These are phyloP conservation scores for Crax fasciolata DNA, from an alignment of 2,797 vertebrate species.

Conservation along the genomic window DNA sequence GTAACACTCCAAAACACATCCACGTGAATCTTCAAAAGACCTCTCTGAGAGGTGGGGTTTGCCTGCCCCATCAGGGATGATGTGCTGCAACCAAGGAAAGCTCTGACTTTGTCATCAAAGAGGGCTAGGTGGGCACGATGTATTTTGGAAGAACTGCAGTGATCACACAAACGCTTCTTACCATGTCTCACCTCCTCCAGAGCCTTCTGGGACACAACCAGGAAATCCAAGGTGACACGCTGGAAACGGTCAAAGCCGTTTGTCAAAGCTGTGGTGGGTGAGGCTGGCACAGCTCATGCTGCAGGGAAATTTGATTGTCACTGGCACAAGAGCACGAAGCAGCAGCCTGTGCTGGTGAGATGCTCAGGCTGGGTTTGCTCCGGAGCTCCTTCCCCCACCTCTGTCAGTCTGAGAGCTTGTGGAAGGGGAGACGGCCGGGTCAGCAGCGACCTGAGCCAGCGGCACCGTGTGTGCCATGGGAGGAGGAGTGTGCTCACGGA, in stretches of 20 bases:
- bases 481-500: background rate
- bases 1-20: background rate
- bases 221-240: background rate
- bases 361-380: background rate
- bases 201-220: background rate
- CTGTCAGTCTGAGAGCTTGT: background rate
- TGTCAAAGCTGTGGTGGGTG: background rate
- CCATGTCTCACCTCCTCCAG: background rate
- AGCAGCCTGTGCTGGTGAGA: slow-evolving; percentile 4
- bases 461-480: accelerated
- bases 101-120: background rate
- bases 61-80: background rate
- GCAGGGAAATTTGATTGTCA: background rate
- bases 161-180: background rate
- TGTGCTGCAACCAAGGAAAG: background rate
- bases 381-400: background rate
- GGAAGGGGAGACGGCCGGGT: background rate
- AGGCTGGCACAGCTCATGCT: background rate
- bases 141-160: background rate
- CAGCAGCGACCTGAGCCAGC: background rate
- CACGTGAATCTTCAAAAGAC: background rate
- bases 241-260: slow-evolving; percentile 6
- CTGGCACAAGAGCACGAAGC: background rate
- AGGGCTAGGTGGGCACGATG: background rate
- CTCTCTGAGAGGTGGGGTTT: background rate